Base-by-base conservation (phyloP, 1,140 invertebrate species). In the Triops longicaudatus region DNA sequence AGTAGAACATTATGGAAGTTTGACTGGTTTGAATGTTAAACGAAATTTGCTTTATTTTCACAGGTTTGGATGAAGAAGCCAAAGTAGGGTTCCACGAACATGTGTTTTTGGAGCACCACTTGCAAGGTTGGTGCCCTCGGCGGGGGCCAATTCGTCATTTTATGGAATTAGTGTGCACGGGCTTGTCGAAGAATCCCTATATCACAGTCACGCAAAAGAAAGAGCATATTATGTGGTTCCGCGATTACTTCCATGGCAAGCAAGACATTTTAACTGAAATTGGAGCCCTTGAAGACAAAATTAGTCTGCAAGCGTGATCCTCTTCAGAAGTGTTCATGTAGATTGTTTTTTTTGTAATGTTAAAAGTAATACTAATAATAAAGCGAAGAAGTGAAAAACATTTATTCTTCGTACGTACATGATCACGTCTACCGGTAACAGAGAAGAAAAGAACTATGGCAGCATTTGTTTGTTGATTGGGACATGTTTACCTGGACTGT, bases 181-280 rank as follows among this genome's bases (percentile, higher is more conserved):
- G 96, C n/a, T 86, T 99, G 11, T 96, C 95, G 0, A 97, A 97
- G 84, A 99, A 98, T 87, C 90, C 94, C 5, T 96, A 93, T 83
- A 86, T 98, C 78, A 93, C 92, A 17, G 93, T 93, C 0, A 82
- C 92, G 80, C 92, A 97, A 80, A 98, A 98, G 83, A 88, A 87
- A 76, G 92, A 92, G n/a, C 93, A 97, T 82, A 92, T 99, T 37
- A 84, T 90, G 31, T 98, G 96, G 96, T 99, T 92, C 83, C 91
- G 88, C 79, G 87, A 97, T 72, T 99, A 96, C 84, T 99, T 99
- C 84, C 87, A 89, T 79, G 86, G 88, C 11, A 97, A 96, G 82
- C 88, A 90, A 80, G 86, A 89, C 63, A 81, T 97, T 71, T 83
- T 97, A 0, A 84, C 86, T 80, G 90, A 92, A 83, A 83, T 90